Evolutionary conservation across 2,888 invertebrate species (phyloP).

Genomic region (Argyresthia goedartella): DNA sequence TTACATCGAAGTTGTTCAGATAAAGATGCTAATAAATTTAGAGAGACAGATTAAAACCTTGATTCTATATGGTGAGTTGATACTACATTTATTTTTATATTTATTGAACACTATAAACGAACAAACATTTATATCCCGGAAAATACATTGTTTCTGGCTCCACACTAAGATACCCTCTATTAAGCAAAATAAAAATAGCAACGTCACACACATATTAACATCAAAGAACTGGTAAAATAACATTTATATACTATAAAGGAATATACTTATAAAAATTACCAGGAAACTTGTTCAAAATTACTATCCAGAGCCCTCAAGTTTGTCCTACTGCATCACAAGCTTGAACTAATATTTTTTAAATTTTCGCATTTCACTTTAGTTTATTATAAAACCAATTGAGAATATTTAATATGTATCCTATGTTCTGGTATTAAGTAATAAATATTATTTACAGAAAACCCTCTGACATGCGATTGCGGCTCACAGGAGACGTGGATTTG

Average conservation of each 20-base stretch:
- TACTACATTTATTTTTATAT: neutral
- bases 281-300: neutral
- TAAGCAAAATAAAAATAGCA: too few relatives aligned
- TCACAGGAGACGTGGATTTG: slow-evolving; percentile 93
- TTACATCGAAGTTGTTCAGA: slow-evolving; percentile 83
- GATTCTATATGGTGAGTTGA: slow-evolving; percentile 81
- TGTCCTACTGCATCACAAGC: neutral
- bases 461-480: slow-evolving; percentile 90
- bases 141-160: neutral
- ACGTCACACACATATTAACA: too few relatives aligned
- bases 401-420: neutral
- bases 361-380: neutral
- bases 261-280: too few relatives aligned
- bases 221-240: too few relatives aligned
- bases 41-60: slow-evolving; percentile 87
- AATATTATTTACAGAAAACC: slow-evolving; percentile 78
- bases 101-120: neutral
- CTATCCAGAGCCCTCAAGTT: neutral
- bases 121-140: neutral
- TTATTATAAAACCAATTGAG: neutral
- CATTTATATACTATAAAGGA: too few relatives aligned
- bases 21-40: slow-evolving; percentile 81
- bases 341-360: neutral
- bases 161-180: too few relatives aligned
- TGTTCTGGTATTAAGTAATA: neutral